Base-by-base conservation (phyloP, 2,113 vertebrate species). In the Picathartes gymnocephalus region DNA sequence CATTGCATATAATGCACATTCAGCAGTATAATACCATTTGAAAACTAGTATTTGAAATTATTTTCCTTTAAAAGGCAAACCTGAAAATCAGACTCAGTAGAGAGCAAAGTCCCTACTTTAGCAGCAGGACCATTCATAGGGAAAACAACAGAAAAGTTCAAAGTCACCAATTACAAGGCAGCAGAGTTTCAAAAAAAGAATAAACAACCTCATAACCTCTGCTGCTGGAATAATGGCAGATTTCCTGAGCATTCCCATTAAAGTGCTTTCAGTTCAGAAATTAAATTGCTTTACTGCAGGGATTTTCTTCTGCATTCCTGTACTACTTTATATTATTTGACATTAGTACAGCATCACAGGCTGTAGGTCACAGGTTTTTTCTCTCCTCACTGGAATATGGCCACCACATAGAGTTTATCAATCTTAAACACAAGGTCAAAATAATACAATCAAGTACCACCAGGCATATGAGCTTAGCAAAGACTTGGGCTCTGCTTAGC, bases 231-330 rank as follows among this genome's bases (percentile, higher is more conserved):
- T 76, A 90, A 86, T 0, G 0, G 93, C 82, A 86, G 88, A 95
- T 95, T 93, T 70, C 93, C 68, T 85, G 48, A 66, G 27, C 39
- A 42, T 48, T 91, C 60, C 93, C 47, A 88, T 83, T 92, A 81
- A 83, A 96, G 74, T 65, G 70, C 78, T 88, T 94, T 95, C 94
- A 93, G 92, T 86, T 95, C 91, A 88, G 85, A 92, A 96, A 92
- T 95, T 94, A 95, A 96, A 91, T 82, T 83, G 85, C 94, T 94
- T 92, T 92, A 92, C 93, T 88, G 93, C 88, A 83, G 94, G 21
- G 90, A 93, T 94, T 96, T 96, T 54, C 85, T 88, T 86, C 86
- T 68, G 68, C 90, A 90, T 96, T 93, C 85, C 83, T 85, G 53
- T 95, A 96, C 74, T 87, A 94, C 62, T 92, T 94, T 84, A 51